Percentiles rank a stretch among this genome's conserved stretches.
phyloP scores from a whole-genome alignment of 2,113 vertebrate species.

The Engraulis encrasicolus region DNA sequence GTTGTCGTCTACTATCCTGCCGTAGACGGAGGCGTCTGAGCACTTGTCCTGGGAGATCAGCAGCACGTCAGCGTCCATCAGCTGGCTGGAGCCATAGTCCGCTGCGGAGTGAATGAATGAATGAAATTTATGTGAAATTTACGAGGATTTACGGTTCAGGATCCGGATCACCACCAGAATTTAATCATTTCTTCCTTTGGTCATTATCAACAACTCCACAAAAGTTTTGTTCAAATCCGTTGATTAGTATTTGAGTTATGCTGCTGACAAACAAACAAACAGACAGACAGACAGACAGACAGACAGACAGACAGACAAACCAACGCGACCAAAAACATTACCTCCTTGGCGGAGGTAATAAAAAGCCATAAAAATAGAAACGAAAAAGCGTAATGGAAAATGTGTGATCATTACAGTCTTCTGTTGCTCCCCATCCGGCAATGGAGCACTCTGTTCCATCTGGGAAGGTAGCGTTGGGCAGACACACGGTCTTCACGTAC shows the following conservation, averaged over 20 bases:
- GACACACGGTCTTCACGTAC: slow-evolving; percentile 84
- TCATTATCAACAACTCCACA: too few species aligned
- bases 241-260: too few species aligned
- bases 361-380: background rate
- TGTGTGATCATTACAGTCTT: slow-evolving; percentile 72
- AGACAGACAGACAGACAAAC: too few species aligned
- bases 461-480: slow-evolving; percentile 75
- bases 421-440: slow-evolving; percentile 91
- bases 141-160: too few species aligned
- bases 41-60: slow-evolving; percentile 83
- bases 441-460: slow-evolving; percentile 84
- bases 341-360: too few species aligned
- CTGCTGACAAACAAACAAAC: too few species aligned
- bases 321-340: too few species aligned
- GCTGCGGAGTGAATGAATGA: slow-evolving; percentile 53
- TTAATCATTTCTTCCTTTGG: too few species aligned
- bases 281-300: too few species aligned
- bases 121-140: background rate
- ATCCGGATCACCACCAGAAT: too few species aligned
- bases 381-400: background rate
- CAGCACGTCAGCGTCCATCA: slow-evolving; percentile 85
- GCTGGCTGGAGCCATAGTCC: slow-evolving; percentile 64
- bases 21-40: slow-evolving; percentile 70
- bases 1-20: slow-evolving; percentile 68
- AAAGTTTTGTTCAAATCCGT: too few species aligned